Base-by-base conservation (phyloP, 2,888 invertebrate species). In the Habroteleia sp. region DNA sequence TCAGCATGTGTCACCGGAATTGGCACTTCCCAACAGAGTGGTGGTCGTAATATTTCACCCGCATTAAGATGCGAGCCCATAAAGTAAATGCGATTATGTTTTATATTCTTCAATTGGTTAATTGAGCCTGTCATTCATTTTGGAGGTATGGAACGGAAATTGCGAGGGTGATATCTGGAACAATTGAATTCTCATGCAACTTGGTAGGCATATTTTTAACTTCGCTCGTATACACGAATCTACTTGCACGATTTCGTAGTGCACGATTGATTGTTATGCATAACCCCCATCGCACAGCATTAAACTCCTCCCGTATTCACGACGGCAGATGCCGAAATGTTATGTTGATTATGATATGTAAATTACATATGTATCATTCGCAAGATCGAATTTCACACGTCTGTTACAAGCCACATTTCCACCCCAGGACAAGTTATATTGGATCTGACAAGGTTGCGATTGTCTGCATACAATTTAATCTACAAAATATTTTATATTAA, bases 101-200 rank as follows among this genome's bases (percentile, higher is more conserved):
- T 29, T 50, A 50, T 41, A 62, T 50, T n/a, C n/a, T n/a, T n/a
- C n/a, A n/a, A 52, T 65, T 11, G 35, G 41, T 25, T 65, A 65
- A 65, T 65, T 50, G 60, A 52, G 41, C 50, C 42, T 50, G 56
- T 50, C 48, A 37, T 52, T 50, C 63, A 50, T 41, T 58, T 25
- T 17, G 37, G 29, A 25, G 17, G 27, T n/a, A 72, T 46, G 42
- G 39, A 35, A 44, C 31, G 42, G 75, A 69, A 77, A 65, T 58
- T 44, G 14, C 39, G 63, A 39, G 74, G 73, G 73, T 76, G 79
- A 74, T 77, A 75, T 80, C 79, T 76, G 65, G 78, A 79, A 73
- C 76, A 78, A 74, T 81, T 81, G 76, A 80, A 79, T 82, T 82
- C 81, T 79, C 81, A 81, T 81, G 80, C 56, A 46, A 44, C 60